Conservation (phyloP, 2,113 vertebrate genomes). For the Neotoma lepida region DNA sequence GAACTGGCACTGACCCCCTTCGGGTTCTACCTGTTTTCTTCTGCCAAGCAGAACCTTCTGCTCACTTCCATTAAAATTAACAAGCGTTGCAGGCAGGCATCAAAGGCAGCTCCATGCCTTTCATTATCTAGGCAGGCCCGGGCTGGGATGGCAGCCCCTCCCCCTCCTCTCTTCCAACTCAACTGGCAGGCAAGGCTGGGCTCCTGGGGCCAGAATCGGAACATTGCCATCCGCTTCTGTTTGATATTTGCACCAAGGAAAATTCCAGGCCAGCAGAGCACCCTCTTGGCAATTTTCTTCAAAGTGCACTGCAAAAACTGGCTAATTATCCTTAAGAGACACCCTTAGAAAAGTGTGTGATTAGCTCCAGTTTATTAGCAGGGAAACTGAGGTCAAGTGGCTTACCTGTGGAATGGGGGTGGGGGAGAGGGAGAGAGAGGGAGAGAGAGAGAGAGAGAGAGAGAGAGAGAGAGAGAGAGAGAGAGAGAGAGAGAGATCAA, state of each 20-base stretch:
- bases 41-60: slow-evolving; percentile 63
- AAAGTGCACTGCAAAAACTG: slow-evolving; percentile 62
- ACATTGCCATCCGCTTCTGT: not conserved
- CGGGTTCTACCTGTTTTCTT: slow-evolving; percentile 59
- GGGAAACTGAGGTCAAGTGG: slow-evolving; percentile 60
- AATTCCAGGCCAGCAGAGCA: slow-evolving; percentile 54
- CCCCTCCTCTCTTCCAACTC: not conserved
- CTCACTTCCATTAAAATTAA: slow-evolving; percentile 84
- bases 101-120: slow-evolving; percentile 82
- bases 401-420: not conserved
- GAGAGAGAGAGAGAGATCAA: not conserved
- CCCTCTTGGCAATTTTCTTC: slow-evolving; percentile 74
- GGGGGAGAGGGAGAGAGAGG: not conserved
- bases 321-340: slow-evolving; percentile 71
- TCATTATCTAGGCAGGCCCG: slow-evolving; percentile 81
- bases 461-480: not conserved
- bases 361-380: slow-evolving; percentile 69
- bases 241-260: slow-evolving; percentile 62
- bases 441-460: too few species aligned
- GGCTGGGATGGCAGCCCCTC: slow-evolving; percentile 48
- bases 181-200: not conserved
- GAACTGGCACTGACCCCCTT: slow-evolving; percentile 52
- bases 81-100: slow-evolving; percentile 81
- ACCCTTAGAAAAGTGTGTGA: slow-evolving; percentile 24
- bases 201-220: not conserved